phyloP scores from a whole-genome alignment of 2,113 vertebrate genomes.

The Ptyas mucosa region DNA sequence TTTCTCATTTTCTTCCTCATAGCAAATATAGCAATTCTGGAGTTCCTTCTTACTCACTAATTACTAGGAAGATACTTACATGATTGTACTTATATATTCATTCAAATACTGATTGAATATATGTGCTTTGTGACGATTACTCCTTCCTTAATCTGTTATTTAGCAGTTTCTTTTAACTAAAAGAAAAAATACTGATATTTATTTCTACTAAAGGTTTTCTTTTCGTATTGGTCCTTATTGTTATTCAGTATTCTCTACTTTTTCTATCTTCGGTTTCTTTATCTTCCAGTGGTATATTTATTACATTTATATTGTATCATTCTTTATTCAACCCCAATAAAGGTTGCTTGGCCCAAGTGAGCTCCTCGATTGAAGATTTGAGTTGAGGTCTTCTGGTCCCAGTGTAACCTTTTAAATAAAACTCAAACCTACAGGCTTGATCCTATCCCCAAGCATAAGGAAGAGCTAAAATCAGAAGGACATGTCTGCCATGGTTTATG shows the following conservation, averaged over 20 bases:
- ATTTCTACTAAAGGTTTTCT: not conserved
- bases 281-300: not conserved
- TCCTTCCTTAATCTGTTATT: not conserved
- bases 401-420: not conserved
- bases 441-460: too few species aligned
- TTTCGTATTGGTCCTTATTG: not conserved
- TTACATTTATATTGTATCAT: not conserved
- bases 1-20: not conserved
- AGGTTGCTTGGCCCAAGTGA: not conserved
- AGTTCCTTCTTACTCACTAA: not conserved
- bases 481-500: too few species aligned
- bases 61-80: not conserved
- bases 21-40: not conserved
- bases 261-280: not conserved
- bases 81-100: not conserved
- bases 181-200: not conserved
- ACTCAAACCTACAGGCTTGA: not conserved
- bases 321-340: not conserved
- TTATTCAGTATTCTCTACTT: not conserved
- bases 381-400: not conserved
- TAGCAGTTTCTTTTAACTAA: not conserved
- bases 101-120: not conserved
- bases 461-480: too few species aligned
- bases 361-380: not conserved
- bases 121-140: not conserved